Evolutionary conservation across 2,797 vertebrate species (phyloP).

Genomic region (Moxostoma hubbsi): DNA sequence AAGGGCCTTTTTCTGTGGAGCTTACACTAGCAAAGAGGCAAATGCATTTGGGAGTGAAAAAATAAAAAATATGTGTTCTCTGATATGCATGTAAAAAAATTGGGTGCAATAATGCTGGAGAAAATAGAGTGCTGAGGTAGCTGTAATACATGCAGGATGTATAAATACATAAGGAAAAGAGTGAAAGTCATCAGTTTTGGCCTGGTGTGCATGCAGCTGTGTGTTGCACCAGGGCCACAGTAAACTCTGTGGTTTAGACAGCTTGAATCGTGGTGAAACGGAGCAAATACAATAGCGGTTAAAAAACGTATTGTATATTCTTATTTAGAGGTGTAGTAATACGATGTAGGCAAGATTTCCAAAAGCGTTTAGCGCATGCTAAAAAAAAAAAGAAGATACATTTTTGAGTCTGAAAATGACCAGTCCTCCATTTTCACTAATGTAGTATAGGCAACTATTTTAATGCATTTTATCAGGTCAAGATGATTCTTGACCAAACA

Average conservation of each 20-base stretch:
- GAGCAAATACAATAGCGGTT: conserved; percentile 34
- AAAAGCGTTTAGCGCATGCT: neutral
- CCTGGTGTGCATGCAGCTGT: conserved; percentile 50
- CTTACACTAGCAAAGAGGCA: too few relatives aligned
- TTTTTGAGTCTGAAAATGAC: neutral
- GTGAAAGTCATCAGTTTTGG: conserved; percentile 68
- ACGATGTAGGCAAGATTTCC: neutral
- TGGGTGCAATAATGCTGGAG: conserved; percentile 64
- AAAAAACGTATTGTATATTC: conserved; percentile 14
- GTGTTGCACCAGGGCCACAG: conserved; percentile 7
- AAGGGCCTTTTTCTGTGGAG: too few relatives aligned
- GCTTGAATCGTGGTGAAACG: conserved; percentile 47
- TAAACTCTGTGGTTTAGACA: conserved; percentile 44
- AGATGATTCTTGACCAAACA: neutral
- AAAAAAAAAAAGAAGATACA: neutral
- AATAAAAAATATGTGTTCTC: neutral
- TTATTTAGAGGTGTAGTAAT: conserved; percentile 26
- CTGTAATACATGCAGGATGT: conserved; percentile 63
- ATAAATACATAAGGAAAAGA: conserved; percentile 76
- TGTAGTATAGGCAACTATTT: neutral
- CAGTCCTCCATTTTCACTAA: neutral
- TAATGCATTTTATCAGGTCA: neutral
- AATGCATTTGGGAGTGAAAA: too few relatives aligned
- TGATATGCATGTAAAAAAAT: conserved; percentile 25
- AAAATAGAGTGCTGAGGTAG: conserved; percentile 64